Evolutionary conservation across 2,888 invertebrate species (phyloP).

Genomic region (Dorcus parallelipipedus): DNA sequence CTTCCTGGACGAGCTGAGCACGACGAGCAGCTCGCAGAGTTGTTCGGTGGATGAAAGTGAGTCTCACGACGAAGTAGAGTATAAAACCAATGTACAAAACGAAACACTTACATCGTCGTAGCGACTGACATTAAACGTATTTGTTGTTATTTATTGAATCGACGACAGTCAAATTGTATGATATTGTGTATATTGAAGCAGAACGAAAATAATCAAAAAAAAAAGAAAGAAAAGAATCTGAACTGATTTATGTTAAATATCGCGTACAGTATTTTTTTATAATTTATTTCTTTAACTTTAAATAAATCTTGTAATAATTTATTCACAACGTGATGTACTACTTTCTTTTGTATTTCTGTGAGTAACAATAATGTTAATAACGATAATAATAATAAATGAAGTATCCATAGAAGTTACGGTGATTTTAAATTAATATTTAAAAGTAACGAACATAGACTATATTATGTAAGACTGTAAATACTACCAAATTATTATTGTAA

Average conservation of each 20-base stretch:
- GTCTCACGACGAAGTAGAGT: neutral
- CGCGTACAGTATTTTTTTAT: constrained; percentile 1
- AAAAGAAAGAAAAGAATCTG: neutral
- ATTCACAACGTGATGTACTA: neutral
- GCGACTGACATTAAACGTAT: constrained; percentile 3
- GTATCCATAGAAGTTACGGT: constrained; percentile 10
- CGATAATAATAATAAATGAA: neutral
- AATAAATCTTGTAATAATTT: neutral
- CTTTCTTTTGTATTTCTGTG: too few relatives aligned
- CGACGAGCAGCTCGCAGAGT: constrained; percentile 35
- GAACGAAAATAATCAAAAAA: too few relatives aligned
- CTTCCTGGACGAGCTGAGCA: constrained; percentile 67
- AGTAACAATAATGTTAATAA: too few relatives aligned
- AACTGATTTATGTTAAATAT: neutral
- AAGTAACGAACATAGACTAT: constrained; percentile 7
- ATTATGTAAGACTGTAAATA: constrained; percentile 22
- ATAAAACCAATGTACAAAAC: constrained; percentile 15
- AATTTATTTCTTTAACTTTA: neutral
- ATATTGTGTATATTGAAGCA: constrained; percentile 11
- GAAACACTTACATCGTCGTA: constrained; percentile 13
- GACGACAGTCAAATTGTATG: constrained; percentile 2
- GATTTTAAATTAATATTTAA: constrained; percentile 12
- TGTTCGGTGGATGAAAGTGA: constrained; percentile 36
- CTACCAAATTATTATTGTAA: constrained; percentile 18
- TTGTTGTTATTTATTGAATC: neutral